A percentile compares a stretch with the other conserved stretches of the same genome.
phyloP scores from a whole-genome alignment of 1,140 invertebrate genomes.

The Homalodisca vitripennis region DNA sequence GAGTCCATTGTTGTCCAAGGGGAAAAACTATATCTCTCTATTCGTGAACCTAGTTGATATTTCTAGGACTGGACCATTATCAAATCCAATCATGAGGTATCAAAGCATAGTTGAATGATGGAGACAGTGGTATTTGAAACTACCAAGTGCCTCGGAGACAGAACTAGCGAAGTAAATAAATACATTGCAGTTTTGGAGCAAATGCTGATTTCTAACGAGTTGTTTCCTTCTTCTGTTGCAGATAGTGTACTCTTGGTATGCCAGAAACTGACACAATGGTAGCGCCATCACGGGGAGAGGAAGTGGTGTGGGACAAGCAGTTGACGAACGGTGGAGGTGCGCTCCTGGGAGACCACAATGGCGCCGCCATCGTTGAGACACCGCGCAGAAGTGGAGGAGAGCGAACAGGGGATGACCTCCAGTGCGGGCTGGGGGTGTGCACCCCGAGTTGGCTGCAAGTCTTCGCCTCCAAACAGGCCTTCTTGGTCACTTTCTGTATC shows the following conservation, averaged over 20 bases:
- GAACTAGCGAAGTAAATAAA: too few species aligned
- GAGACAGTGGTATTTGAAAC: too few species aligned
- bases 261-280: slow-evolving; percentile 20
- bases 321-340: slow-evolving; percentile 8
- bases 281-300: slow-evolving; percentile 16
- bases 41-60: too few species aligned
- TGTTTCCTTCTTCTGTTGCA: not conserved
- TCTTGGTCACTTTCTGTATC: slow-evolving; percentile 83
- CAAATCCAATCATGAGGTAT: too few species aligned
- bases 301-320: slow-evolving; percentile 28
- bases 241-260: not conserved
- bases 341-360: slow-evolving; percentile 17
- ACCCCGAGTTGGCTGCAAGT: slow-evolving; percentile 68
- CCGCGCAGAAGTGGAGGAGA: not conserved
- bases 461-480: slow-evolving; percentile 86
- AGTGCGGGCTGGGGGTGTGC: slow-evolving; percentile 69
- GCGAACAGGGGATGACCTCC: slow-evolving; percentile 47
- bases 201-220: not conserved
- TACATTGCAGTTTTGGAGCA: too few species aligned
- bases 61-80: too few species aligned
- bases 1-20: too few species aligned
- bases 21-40: too few species aligned
- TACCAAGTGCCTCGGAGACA: too few species aligned
- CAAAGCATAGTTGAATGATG: too few species aligned
- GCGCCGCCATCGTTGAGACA: not conserved